A percentile compares a stretch with the other conserved stretches of the same genome.
Conservation (phyloP, 2,888 invertebrate genomes). For the Spisula solida region DNA sequence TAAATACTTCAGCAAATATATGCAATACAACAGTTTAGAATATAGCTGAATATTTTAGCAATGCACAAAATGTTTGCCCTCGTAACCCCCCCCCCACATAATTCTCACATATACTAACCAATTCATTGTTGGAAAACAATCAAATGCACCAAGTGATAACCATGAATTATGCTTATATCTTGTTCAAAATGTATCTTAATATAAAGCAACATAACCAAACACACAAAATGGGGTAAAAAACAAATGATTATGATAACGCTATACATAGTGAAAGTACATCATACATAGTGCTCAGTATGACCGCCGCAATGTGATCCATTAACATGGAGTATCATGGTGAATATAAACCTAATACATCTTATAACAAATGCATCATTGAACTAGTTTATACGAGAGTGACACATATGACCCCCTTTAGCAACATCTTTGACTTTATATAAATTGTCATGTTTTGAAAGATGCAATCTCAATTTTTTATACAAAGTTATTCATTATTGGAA, state of each 20-base stretch:
- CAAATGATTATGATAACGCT: background rate
- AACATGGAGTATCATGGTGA: background rate
- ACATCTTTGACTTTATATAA: too few species aligned
- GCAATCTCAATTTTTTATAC: too few species aligned
- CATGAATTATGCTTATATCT: background rate
- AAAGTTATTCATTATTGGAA: too few species aligned
- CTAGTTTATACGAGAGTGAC: too few species aligned
- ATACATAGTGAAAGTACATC: background rate
- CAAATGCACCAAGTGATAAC: background rate
- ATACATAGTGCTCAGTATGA: background rate
- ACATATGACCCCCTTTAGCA: too few species aligned
- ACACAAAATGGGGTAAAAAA: background rate
- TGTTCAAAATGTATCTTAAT: slow-evolving; percentile 1
- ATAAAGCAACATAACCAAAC: background rate
- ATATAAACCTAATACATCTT: background rate
- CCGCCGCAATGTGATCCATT: background rate
- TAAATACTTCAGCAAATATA: too few species aligned
- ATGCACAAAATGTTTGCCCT: too few species aligned
- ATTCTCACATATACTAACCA: background rate
- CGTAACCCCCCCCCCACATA: too few species aligned
- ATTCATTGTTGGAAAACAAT: background rate
- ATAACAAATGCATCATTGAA: background rate
- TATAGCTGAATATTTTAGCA: too few species aligned
- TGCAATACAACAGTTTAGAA: too few species aligned
- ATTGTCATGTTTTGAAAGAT: too few species aligned